Conservation (phyloP, 2,797 vertebrate genomes). For the Chloroceryle inda region DNA sequence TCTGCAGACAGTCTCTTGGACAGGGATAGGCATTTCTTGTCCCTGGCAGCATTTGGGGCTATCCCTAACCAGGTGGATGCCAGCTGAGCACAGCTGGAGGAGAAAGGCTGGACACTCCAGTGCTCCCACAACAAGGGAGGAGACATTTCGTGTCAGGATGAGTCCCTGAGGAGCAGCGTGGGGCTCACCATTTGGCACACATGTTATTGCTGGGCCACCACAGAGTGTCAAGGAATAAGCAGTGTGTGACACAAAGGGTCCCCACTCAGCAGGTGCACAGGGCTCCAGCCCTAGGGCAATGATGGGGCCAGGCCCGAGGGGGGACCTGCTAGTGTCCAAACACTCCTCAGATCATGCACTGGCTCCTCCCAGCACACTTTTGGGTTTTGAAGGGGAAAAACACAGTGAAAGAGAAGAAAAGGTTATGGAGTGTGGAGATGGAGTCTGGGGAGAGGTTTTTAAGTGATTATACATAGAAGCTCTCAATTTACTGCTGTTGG, state of each 20-base stretch:
- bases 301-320: background rate
- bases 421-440: background rate
- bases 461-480: background rate
- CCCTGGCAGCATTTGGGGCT: fast-evolving
- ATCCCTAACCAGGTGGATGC: background rate
- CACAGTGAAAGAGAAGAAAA: background rate
- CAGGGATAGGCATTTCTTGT: background rate
- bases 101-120: background rate
- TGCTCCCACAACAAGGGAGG: background rate
- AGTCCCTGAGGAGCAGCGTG: background rate
- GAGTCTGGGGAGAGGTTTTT: background rate
- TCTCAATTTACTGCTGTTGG: background rate
- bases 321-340: background rate
- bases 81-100: background rate
- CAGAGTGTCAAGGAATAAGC: background rate
- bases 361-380: background rate
- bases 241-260: fast-evolving
- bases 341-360: background rate
- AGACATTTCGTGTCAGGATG: background rate
- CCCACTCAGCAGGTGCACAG: fast-evolving
- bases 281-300: background rate
- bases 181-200: background rate
- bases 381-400: background rate
- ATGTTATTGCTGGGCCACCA: background rate
- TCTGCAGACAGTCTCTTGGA: background rate